phyloP scores from a whole-genome alignment of 1,140 invertebrate species.

The Drosophila orena region DNA sequence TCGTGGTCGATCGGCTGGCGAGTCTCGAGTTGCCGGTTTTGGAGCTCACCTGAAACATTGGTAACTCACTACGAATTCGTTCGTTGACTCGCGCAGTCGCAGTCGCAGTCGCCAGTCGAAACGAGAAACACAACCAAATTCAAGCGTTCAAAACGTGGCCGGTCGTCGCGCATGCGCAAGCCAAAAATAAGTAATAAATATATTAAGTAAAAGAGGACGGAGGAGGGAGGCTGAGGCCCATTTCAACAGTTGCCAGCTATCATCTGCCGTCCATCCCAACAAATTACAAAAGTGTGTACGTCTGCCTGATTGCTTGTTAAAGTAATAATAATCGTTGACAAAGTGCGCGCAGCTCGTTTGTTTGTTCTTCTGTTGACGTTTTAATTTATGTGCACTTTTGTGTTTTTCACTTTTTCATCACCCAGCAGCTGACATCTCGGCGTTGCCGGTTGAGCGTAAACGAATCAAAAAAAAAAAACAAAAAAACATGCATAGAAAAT shows the following conservation, averaged over 20 bases:
- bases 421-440: constrained; percentile 36
- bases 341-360: constrained; percentile 50
- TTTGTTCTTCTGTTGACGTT: constrained; percentile 64
- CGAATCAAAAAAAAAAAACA: constrained; percentile 16
- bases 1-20: constrained; percentile 35
- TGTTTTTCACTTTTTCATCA: constrained; percentile 30
- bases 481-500: constrained; percentile 30
- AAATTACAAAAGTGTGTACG: constrained; percentile 50
- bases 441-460: constrained; percentile 38
- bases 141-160: constrained; percentile 26
- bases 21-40: constrained; percentile 31
- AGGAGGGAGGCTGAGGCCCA: constrained; percentile 28
- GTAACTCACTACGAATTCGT: constrained; percentile 79
- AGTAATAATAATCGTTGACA: constrained; percentile 54
- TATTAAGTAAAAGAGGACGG: constrained; percentile 14
- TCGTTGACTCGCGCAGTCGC: constrained; percentile 75
- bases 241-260: constrained; percentile 28
- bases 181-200: constrained; percentile 1
- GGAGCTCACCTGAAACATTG: constrained; percentile 15
- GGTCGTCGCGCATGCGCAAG: constrained; percentile 71
- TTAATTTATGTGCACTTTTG: constrained; percentile 63
- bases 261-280: constrained; percentile 19
- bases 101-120: constrained; percentile 28
- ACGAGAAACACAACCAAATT: background rate
- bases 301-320: constrained; percentile 37